Base-by-base conservation (phyloP, 2,888 invertebrate genomes). In the Meandrusa payeni region DNA sequence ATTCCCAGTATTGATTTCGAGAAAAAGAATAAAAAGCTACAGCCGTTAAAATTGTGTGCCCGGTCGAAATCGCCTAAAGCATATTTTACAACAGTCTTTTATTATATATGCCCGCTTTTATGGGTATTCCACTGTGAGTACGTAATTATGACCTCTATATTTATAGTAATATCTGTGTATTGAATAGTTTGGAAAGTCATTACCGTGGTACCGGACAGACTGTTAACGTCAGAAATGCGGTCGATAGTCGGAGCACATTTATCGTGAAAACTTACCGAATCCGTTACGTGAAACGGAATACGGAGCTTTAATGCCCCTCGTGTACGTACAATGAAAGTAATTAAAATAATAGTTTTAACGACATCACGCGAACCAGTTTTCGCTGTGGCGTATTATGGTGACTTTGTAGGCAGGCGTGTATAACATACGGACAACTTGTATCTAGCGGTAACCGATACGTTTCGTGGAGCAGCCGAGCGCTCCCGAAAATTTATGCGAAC, bases 311-410 rank as follows among this genome's bases (percentile, higher is more conserved):
- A 72, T 73, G 70, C 73, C 67, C 73, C 72, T 62, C 61, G 54
- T 64, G 56, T 68, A 45, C 47, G 28, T 45, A 76, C 72, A 70
- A 72, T 69, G 70, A 76, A 80, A 76, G 76, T 82, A 82, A 83
- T 85, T 83, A 83, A 83, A 83, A 80, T 80, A 81, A 83, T 80
- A 79, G 78, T 72, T 61, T 51, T 57, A 56, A 60, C 66, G 64
- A 66, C 65, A 70, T 74, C 85, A 85, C 82, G 83, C 83, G 57
- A 83, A 69, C 69, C 67, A 64, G 59, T 73, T 71, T 67, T 59
- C 65, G 56, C 61, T 56, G 65, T 65, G 63, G 67, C 67, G 59
- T 57, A 68, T 69, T 59, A 55, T 53, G 55, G 60, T 56, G 61
- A 61, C 63, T 59, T 55, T 60, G 60, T 59, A 53, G 54, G 37